Conservation (phyloP, 2,113 vertebrate genomes). For the Uropsilus gracilis region DNA sequence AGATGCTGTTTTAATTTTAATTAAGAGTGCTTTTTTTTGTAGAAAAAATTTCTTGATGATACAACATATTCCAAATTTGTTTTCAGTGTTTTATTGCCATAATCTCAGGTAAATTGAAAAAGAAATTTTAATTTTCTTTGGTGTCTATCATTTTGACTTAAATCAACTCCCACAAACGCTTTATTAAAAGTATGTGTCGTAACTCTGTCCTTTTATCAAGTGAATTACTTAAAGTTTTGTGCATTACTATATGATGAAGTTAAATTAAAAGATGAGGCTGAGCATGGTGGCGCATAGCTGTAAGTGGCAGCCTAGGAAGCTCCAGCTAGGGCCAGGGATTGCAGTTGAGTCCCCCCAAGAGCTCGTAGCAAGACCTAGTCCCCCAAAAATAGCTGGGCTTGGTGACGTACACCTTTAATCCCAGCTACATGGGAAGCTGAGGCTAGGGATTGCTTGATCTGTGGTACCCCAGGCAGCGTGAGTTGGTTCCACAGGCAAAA, state of each 20-base stretch:
- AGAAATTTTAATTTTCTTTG: conserved; percentile 25
- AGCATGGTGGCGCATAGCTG: too few relatives aligned
- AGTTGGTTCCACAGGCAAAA: too few relatives aligned
- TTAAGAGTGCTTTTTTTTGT: conserved; percentile 61
- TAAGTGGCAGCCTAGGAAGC: too few relatives aligned
- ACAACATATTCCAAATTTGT: conserved; percentile 43
- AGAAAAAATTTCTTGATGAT: background rate
- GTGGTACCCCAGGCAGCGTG: too few relatives aligned
- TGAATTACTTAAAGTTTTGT: background rate
- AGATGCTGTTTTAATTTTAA: conserved; percentile 72
- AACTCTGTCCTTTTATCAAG: background rate
- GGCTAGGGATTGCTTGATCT: too few relatives aligned
- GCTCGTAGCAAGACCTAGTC: too few relatives aligned
- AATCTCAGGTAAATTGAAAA: background rate
- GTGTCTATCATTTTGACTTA: background rate
- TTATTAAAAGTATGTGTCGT: background rate
- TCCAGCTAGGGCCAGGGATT: too few relatives aligned
- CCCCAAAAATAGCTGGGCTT: too few relatives aligned
- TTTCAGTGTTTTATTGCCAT: conserved; percentile 30
- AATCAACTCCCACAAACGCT: background rate
- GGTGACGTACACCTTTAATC: too few relatives aligned
- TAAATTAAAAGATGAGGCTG: too few relatives aligned
- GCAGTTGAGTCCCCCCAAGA: too few relatives aligned
- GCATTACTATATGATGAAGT: background rate
- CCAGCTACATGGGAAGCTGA: too few relatives aligned